Base-by-base conservation (phyloP, 2,113 vertebrate genomes). In the Penelope pileata region DNA sequence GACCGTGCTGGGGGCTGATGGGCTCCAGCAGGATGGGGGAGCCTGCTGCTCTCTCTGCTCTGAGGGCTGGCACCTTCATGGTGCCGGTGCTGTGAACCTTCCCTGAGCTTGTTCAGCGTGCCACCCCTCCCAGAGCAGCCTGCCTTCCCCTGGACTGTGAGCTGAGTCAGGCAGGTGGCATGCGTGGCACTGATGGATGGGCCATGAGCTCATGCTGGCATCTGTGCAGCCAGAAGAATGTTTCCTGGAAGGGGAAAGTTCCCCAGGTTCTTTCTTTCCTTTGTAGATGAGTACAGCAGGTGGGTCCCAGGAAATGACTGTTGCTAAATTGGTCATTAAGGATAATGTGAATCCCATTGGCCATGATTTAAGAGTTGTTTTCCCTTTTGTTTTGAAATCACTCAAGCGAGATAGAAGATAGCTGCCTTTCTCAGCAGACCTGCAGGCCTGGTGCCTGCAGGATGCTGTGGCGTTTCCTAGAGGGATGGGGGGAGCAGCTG, bases 401-500 rank as follows among this genome's bases (percentile, higher is more conserved):
- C 62, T 56, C 59, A 36, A 53, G 48, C 40, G n/a, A n/a, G n/a
- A n/a, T n/a, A n/a, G n/a, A 50, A 68, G 64, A 34, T 6, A 16
- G 50, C 47, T 6, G 32, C 7, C 15, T 64, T 38, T 16, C 42
- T 70, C 69, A 58, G 73, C 59, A 69, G 77, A 88, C 78, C 66
- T 63, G 66, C n/a, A 30, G 38, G 16, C 51, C 3, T 6, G 64
- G 22, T 48, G 4, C 36, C 64, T 14, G 5, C 34, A 18, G 4
- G 11, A 4, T 29, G 56, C 81, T 51, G 40, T 23, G 34, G 14
- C n/a, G n/a, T n/a, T n/a, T n/a, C n/a, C n/a, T n/a, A n/a, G n/a
- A n/a, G n/a, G n/a, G n/a, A n/a, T n/a, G 95, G 94, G 0, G 78
- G 91, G 62, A 72, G 74, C 74, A 82, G 62, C 86, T 91, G 94